Evolutionary conservation across 2,797 vertebrate genomes (phyloP).

Genomic region (Myotis findleyi): DNA sequence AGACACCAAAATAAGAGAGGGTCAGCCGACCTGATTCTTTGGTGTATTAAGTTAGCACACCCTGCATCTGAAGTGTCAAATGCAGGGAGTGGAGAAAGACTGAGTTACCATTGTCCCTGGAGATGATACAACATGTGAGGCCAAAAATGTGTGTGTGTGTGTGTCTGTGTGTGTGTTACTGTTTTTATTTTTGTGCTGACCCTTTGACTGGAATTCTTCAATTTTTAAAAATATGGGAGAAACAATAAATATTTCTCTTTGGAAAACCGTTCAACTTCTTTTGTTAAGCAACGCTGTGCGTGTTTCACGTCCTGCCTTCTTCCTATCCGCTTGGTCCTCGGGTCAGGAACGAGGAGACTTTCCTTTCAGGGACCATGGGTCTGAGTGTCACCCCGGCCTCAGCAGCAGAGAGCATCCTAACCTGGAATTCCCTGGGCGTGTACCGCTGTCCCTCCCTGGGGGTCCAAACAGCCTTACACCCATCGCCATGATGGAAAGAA

Average conservation of each 20-base stretch:
- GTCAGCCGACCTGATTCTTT: neutral
- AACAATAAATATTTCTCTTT: constrained; percentile 21
- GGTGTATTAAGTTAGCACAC: neutral
- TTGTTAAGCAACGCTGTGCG: constrained; percentile 65
- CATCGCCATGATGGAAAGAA: neutral
- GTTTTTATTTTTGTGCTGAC: neutral
- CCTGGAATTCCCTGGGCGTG: neutral
- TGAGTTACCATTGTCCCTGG: constrained; percentile 21
- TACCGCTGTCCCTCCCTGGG: neutral
- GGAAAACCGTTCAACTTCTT: constrained; percentile 55
- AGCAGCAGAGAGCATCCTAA: neutral
- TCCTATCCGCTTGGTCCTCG: neutral
- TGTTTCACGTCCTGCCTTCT: neutral
- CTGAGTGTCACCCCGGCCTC: neutral
- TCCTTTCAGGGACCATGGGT: neutral
- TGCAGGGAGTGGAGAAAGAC: neutral
- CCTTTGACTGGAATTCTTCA: neutral
- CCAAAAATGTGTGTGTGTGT: neutral
- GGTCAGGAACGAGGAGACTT: neutral
- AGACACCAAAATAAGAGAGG: neutral
- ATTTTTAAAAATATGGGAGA: neutral
- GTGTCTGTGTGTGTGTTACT: neutral
- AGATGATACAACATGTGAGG: neutral
- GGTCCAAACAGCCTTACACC: constrained; percentile 19
- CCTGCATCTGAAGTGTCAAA: neutral